A percentile compares a stretch with the other conserved stretches of the same genome.
Evolutionary conservation across 2,797 vertebrate genomes (phyloP).

Genomic region (Schizothorax lantsangensis): DNA sequence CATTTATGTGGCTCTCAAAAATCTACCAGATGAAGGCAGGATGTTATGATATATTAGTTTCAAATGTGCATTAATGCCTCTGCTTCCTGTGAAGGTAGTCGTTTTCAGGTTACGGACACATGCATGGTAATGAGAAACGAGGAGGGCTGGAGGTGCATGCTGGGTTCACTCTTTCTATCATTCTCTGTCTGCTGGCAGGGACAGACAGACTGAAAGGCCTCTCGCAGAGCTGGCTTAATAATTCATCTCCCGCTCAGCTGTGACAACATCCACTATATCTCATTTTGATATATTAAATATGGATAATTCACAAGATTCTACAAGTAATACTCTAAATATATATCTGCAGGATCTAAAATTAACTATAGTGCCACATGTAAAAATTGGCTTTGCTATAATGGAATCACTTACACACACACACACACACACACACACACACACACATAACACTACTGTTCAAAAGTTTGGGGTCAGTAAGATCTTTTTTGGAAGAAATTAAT

Average conservation of each 20-base stretch:
- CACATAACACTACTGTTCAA: neutral
- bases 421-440: neutral
- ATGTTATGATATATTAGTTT: neutral
- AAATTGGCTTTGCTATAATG: neutral
- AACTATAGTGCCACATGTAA: neutral
- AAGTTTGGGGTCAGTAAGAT: neutral
- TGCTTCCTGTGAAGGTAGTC: neutral
- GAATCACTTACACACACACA: neutral
- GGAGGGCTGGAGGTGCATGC: slow-evolving; percentile 13
- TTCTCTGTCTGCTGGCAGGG: slow-evolving; percentile 12
- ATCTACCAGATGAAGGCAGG: neutral
- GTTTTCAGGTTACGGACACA: neutral
- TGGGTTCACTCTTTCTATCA: slow-evolving; percentile 45
- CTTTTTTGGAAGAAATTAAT: neutral
- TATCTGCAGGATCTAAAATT: neutral
- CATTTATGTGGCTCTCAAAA: neutral
- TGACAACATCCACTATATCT: slow-evolving; percentile 51
- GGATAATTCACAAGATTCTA: slow-evolving; percentile 28
- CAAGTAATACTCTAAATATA: slow-evolving; percentile 34
- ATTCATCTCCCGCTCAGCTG: slow-evolving; percentile 54
- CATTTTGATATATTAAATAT: slow-evolving; percentile 55
- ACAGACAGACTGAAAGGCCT: slow-evolving; percentile 36
- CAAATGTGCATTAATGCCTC: neutral
- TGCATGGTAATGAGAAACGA: slow-evolving; percentile 25
- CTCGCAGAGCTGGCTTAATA: slow-evolving; percentile 54